These are phyloP conservation scores for Taenioides sp. DNA, from an alignment of 2,797 vertebrate species.

Conservation along the genomic window DNA sequence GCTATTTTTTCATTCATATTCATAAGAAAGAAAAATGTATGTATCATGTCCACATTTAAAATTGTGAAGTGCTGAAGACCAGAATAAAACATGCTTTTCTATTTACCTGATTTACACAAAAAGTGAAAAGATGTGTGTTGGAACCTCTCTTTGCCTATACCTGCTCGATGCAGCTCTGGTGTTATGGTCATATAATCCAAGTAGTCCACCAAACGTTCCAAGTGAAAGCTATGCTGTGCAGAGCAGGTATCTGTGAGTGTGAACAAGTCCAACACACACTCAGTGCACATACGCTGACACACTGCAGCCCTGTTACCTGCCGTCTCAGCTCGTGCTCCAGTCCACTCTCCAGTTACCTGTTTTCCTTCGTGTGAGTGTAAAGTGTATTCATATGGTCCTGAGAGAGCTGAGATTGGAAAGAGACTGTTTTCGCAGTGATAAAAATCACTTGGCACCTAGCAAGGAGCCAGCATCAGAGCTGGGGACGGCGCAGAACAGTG, in stretches of 20 bases:
- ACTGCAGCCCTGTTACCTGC: constrained; percentile 68
- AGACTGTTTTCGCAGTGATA: constrained; percentile 82
- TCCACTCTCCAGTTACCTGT: constrained; percentile 69
- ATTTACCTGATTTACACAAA: no score
- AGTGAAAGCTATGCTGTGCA: constrained; percentile 33
- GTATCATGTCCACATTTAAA: not conserved
- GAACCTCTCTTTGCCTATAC: constrained; percentile 6
- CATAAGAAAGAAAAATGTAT: not conserved
- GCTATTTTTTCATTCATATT: no score
- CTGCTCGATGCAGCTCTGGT: constrained; percentile 1
- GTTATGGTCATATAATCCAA: constrained; percentile 1
- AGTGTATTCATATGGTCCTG: constrained; percentile 76
- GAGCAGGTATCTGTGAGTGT: constrained; percentile 44
- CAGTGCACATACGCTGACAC: constrained; percentile 56
- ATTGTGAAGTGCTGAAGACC: not conserved
- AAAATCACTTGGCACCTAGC: constrained; percentile 87
- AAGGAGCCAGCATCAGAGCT: constrained; percentile 75
- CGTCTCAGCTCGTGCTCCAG: constrained; percentile 54
- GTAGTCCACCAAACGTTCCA: constrained; percentile 20
- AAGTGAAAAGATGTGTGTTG: constrained; percentile 12
- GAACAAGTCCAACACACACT: constrained; percentile 56
- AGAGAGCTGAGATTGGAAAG: constrained; percentile 84
- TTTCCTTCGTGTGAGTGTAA: constrained; percentile 78
- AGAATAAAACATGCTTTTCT: not conserved
- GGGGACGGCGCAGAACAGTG: constrained; percentile 54